Base-by-base conservation (phyloP, 1,140 invertebrate species). In the Harpegnathos saltator region DNA sequence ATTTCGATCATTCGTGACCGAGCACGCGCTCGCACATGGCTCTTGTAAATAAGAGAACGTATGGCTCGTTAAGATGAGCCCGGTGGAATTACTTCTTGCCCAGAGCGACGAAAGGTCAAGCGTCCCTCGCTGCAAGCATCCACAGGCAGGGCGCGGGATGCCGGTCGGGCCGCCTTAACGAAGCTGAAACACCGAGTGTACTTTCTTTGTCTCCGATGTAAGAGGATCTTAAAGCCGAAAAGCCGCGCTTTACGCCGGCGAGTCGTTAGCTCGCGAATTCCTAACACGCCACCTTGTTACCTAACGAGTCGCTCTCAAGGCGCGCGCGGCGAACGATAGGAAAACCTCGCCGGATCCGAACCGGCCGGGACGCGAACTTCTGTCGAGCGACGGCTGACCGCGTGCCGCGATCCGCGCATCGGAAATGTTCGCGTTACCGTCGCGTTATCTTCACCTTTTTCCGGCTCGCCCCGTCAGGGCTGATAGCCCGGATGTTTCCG, bases 21-120 rank as follows among this genome's bases (percentile, higher is more conserved):
- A 73, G 38, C 38, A 14, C 5, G 33, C 66, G 12, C 5, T 54
- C 12, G 38, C 22, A 14, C 50, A 19, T 29, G 12, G 29, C n/a
- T 62, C 68, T 74, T 58, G 26, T 26, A 56, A 86, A 74, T 74
- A 72, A 69, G 52, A 59, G 38, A 19, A 62, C 54, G 26, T 73
- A 69, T 54, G 15, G 50, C 38, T 84, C 63, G 85, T 87, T 86
- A 86, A 59, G 29, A 52, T 14, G 66, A 74, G 15, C 24, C n/a
- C 62, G 66, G 33, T 62, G 56, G 84, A 82, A 78, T 74, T 84
- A 80, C 52, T 81, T 74, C 38, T 86, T 63, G 85, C 15, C 3
- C 9, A 12, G 44, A 54, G 56, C 74, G 29, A 19, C 26, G 24
- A 86, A 59, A 86, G 85, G 74, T 86, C 82, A 86, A 74, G 85